phyloP scores from a whole-genome alignment of 2,113 vertebrate species.

The Hydropotes inermis region DNA sequence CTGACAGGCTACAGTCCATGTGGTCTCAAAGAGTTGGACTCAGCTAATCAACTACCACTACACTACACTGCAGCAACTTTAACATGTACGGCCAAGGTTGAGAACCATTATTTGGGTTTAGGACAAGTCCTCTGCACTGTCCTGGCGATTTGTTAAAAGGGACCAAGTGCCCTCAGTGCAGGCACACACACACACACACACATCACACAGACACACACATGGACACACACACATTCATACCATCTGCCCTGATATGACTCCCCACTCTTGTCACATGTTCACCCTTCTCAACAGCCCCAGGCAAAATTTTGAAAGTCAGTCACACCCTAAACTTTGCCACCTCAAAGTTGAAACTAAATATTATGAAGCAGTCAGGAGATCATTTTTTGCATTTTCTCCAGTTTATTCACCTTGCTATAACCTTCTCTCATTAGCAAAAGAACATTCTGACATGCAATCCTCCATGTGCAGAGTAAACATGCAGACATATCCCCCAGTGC shows the following conservation, averaged over 20 bases:
- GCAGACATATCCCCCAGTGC: rapidly evolving
- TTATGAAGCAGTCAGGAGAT: neutral
- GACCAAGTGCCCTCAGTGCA: too few relatives aligned
- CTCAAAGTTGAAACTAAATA: neutral
- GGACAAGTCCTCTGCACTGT: neutral
- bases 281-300: neutral
- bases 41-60: neutral
- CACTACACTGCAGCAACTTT: neutral
- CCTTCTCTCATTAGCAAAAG: neutral
- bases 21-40: neutral
- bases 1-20: neutral
- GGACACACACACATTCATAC: neutral
- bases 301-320: neutral
- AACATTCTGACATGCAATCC: neutral
- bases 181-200: rapidly evolving
- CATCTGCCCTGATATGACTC: neutral
- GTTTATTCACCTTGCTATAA: neutral
- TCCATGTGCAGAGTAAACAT: neutral
- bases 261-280: neutral
- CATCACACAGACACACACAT: neutral
- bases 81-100: neutral
- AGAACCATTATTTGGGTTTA: neutral
- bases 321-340: neutral
- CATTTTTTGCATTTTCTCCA: neutral
- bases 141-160: neutral